Conservation (phyloP, 2,113 vertebrate genomes). For the Lophura nycthemera region DNA sequence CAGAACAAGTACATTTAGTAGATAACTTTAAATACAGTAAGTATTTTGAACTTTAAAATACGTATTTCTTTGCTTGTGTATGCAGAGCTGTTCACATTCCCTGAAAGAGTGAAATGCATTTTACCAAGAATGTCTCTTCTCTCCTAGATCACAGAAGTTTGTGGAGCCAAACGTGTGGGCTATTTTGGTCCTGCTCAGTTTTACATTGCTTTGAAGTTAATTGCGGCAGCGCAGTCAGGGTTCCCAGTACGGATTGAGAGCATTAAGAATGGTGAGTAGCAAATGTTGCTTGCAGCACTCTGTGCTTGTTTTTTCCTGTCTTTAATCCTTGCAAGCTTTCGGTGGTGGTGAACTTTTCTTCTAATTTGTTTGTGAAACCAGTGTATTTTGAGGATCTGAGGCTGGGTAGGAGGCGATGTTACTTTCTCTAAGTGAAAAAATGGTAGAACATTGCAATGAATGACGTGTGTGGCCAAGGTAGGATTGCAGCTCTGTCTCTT, state of each 20-base stretch:
- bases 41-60: not conserved
- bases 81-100: not conserved
- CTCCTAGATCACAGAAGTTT: conserved; percentile 91
- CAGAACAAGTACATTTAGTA: accelerated
- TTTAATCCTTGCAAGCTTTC: not conserved
- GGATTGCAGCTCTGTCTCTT: not conserved
- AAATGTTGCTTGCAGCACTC: not conserved
- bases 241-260: conserved; percentile 90
- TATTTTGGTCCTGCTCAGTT: conserved; percentile 93
- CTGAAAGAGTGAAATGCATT: not conserved
- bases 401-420: not conserved
- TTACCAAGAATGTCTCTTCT: conserved; percentile 19
- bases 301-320: not conserved
- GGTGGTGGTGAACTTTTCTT: not conserved
- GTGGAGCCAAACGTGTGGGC: conserved; percentile 90
- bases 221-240: conserved; percentile 89
- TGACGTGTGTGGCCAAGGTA: not conserved
- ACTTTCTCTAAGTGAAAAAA: not conserved
- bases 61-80: not conserved
- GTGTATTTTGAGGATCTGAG: not conserved
- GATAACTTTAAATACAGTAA: not conserved
- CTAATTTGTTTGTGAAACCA: accelerated
- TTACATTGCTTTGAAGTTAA: conserved; percentile 93
- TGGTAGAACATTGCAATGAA: not conserved
- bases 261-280: conserved; percentile 88